Percentiles rank a stretch among this genome's conserved stretches.
These are phyloP conservation scores for Lampris megalopsis DNA, from an alignment of 2,113 vertebrate species.

Conservation along the genomic window DNA sequence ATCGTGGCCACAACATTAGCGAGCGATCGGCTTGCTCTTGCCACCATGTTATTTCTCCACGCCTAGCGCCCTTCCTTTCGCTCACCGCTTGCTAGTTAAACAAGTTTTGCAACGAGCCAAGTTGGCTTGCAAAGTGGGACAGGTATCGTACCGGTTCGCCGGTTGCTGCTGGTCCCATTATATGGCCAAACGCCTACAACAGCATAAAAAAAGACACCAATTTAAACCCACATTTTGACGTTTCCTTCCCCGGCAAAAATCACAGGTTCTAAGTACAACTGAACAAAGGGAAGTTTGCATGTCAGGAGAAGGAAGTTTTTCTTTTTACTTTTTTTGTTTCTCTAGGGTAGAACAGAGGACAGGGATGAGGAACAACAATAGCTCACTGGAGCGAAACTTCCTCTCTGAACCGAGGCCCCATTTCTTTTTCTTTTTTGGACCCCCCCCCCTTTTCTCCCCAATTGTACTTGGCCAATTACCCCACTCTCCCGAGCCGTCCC, in stretches of 20 bases:
- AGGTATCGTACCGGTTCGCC: constrained; percentile 53
- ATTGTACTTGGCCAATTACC: too few species aligned
- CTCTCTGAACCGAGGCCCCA: constrained; percentile 52
- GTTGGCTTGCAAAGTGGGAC: constrained; percentile 67
- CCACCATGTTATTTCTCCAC: neutral
- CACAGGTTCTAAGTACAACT: constrained; percentile 45
- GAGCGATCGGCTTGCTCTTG: neutral
- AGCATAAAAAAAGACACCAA: constrained; percentile 61
- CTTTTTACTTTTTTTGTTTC: constrained; percentile 38
- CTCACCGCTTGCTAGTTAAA: constrained; percentile 10
- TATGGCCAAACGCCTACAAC: constrained; percentile 74
- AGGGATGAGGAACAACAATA: constrained; percentile 63
- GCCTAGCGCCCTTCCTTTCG: constrained; percentile 5
- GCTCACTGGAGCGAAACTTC: constrained; percentile 76
- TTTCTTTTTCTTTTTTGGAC: too few species aligned
- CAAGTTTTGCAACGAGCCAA: constrained; percentile 27
- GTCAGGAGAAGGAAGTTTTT: constrained; percentile 74
- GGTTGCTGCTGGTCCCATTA: constrained; percentile 66
- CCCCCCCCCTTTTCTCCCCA: too few species aligned
- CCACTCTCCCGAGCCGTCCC: too few species aligned
- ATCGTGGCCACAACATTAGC: constrained; percentile 21
- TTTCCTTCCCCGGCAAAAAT: constrained; percentile 74
- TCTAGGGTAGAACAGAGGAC: constrained; percentile 62
- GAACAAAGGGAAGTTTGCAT: constrained; percentile 82
- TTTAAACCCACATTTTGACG: constrained; percentile 72